Evolutionary conservation across 2,888 invertebrate species (phyloP).

Genomic region (Melanchra persicariae): DNA sequence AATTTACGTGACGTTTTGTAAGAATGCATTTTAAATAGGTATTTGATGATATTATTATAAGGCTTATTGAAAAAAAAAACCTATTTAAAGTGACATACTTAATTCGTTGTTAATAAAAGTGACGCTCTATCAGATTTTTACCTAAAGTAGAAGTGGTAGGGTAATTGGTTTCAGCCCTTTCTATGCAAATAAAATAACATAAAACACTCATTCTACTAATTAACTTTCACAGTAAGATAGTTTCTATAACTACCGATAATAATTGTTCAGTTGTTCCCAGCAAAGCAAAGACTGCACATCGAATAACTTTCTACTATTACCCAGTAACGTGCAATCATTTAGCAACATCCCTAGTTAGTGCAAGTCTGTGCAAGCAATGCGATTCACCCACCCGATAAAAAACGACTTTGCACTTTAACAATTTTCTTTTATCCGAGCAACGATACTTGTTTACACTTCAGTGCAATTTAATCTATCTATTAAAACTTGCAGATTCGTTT

Average conservation of each 20-base stretch:
- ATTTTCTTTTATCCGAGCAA: slow-evolving; percentile 33
- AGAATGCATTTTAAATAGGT: slow-evolving; percentile 23
- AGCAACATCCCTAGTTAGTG: slow-evolving; percentile 9
- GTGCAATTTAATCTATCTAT: slow-evolving; percentile 39
- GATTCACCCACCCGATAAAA: slow-evolving; percentile 28
- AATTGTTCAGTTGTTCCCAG: slow-evolving; percentile 1
- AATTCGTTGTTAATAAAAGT: neutral
- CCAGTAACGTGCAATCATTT: slow-evolving; percentile 23
- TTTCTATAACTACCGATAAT: slow-evolving; percentile 14
- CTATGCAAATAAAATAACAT: neutral
- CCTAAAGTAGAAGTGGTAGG: neutral
- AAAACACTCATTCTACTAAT: neutral
- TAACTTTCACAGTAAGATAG: neutral
- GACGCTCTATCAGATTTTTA: neutral
- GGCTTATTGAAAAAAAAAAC: neutral
- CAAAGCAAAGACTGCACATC: slow-evolving; percentile 2
- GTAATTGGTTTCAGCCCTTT: neutral
- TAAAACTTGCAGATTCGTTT: slow-evolving; percentile 28
- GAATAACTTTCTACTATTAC: slow-evolving; percentile 3
- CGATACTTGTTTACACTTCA: slow-evolving; percentile 43
- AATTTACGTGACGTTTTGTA: slow-evolving; percentile 30
- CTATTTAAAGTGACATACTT: neutral
- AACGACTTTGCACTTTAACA: slow-evolving; percentile 35
- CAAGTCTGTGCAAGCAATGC: slow-evolving; percentile 20
- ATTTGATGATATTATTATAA: neutral